These are phyloP conservation scores for Ceyx cyanopectus DNA, from an alignment of 2,113 vertebrate genomes.

Conservation along the genomic window DNA sequence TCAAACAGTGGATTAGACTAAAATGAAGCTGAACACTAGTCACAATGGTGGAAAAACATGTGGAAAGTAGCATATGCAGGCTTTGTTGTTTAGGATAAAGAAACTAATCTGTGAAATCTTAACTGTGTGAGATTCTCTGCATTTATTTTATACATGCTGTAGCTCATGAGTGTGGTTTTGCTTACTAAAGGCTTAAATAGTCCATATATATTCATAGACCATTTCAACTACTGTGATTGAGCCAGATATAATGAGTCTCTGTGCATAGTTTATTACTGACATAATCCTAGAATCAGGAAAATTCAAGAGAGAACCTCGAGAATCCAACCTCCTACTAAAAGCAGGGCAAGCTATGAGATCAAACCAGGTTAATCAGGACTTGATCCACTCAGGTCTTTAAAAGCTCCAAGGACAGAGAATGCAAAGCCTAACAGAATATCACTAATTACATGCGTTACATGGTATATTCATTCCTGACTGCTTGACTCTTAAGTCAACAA, in stretches of 20 bases:
- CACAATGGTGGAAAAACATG: neutral
- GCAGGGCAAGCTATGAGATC: neutral
- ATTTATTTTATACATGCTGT: neutral
- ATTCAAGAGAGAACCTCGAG: neutral
- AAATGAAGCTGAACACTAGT: neutral
- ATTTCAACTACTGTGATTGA: neutral
- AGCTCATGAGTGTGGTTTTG: neutral
- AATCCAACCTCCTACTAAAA: neutral
- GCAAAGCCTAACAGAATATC: neutral
- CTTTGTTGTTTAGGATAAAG: neutral
- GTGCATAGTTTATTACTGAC: neutral
- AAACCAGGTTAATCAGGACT: neutral
- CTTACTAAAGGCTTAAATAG: neutral
- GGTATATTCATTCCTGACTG: neutral
- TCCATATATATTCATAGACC: neutral
- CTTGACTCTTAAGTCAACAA: neutral
- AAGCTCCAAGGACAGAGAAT: neutral
- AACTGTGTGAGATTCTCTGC: neutral
- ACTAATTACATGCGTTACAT: neutral
- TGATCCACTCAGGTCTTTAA: neutral
- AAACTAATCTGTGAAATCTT: neutral
- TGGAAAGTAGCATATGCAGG: neutral
- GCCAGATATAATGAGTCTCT: neutral
- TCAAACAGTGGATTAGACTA: neutral
- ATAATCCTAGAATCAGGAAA: neutral